Base-by-base conservation (phyloP, 2,797 vertebrate genomes). In the Oreochromis grahami region DNA sequence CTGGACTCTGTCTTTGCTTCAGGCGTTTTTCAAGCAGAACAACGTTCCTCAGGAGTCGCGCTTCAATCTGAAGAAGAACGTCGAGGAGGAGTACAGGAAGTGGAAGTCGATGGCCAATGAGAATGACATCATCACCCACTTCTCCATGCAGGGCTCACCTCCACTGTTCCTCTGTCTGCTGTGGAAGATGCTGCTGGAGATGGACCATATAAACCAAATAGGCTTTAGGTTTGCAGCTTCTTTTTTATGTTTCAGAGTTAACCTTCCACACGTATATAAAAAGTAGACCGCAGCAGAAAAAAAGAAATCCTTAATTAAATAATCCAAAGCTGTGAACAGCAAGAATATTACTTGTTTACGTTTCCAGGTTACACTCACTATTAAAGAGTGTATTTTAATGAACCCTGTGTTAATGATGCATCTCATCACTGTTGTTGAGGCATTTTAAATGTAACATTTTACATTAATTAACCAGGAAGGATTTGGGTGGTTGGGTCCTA, bases 61-160 rank as follows among this genome's bases (percentile, higher is more conserved):
- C 50, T 99, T 99, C 92, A 99, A 99, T 95, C 95, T 99, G 91
- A 99, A 99, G 94, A 99, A 99, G 95, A 99, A 99, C 2, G 99
- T 99, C 58, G 99, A 99, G 87, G 99, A 99, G 82, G 99, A 99
- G 77, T 99, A 99, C 90, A 96, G 99, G 34, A 99, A 99, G 93
- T 99, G 99, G 99, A 99, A 99, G 92, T 99, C 98, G 1, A 99
- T 99, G 99, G 98, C 97, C 83, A 98, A 97, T 5, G 98, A 99
- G 95, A 99, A 97, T 12, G 98, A 99, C 88, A 99, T 99, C 88
- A 99, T 99, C 63, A 98, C 98, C 6, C 98, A 99, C 82, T 99
- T 99, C 86, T 98, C 98, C 87, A 96, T 97, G 85, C 98, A 99
- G 85, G 97, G 98, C 56, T 99, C 98, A 8, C 97, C 98, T 2